phyloP scores from a whole-genome alignment of 2,797 vertebrate species.

The Epinephelus malabaricus region DNA sequence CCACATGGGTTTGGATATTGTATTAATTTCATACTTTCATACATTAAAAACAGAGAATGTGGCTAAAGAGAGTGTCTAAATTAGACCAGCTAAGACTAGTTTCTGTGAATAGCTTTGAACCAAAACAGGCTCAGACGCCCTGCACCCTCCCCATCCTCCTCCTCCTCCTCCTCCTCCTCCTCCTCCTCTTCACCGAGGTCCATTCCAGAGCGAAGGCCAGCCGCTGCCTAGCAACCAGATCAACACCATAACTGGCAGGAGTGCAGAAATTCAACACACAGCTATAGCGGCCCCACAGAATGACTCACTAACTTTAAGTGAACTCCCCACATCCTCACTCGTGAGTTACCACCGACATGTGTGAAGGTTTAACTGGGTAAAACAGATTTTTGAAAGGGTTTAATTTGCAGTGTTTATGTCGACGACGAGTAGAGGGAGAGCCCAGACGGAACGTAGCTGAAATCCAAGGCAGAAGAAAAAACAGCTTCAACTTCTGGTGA shows the following conservation, averaged over 20 bases:
- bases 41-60: neutral
- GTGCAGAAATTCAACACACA: conserved; percentile 46
- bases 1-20: neutral
- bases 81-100: conserved; percentile 20
- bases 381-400: conserved; percentile 2
- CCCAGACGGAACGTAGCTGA: neutral
- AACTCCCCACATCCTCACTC: conserved; percentile 28
- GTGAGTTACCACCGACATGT: conserved; percentile 6
- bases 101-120: conserved; percentile 36
- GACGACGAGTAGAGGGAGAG: neutral
- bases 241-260: conserved; percentile 68
- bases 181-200: conserved; percentile 8
- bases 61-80: conserved; percentile 2
- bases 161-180: conserved; percentile 34
- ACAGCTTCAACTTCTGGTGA: neutral
- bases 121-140: conserved; percentile 32
- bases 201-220: conserved; percentile 67
- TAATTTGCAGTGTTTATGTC: neutral
- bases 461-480: neutral
- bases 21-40: neutral
- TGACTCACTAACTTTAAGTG: conserved; percentile 37
- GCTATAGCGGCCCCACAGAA: conserved; percentile 9
- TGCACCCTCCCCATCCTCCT: conserved; percentile 4
- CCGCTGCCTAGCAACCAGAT: conserved; percentile 74
- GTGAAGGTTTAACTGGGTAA: neutral